Conservation (phyloP, 2,113 vertebrate genomes). For the Mobula birostris region DNA sequence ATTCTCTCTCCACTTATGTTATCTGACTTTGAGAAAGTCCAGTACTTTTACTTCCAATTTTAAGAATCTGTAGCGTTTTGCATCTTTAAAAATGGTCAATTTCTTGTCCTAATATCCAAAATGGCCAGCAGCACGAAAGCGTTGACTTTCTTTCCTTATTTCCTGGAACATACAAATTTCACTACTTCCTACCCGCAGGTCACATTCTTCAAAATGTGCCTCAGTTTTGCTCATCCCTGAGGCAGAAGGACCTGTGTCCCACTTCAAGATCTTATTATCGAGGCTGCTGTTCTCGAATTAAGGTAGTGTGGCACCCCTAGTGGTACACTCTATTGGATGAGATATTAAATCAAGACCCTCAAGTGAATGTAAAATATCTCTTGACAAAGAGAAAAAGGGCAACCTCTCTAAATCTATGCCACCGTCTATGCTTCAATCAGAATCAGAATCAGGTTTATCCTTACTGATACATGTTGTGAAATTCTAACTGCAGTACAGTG, state of each 20-base stretch:
- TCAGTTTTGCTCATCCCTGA: neutral
- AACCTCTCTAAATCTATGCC: too few species aligned
- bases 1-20: too few species aligned
- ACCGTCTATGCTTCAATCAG: neutral
- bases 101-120: neutral
- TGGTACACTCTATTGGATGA: neutral
- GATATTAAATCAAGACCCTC: neutral
- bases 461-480: too few species aligned
- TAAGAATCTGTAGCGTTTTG: too few species aligned
- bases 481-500: too few species aligned
- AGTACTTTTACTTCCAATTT: too few species aligned
- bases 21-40: too few species aligned
- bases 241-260: neutral
- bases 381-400: neutral
- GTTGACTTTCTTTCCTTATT: neutral
- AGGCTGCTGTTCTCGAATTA: neutral
- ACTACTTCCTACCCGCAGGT: neutral
- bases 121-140: neutral
- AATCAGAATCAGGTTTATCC: too few species aligned
- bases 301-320: neutral
- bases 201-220: neutral
- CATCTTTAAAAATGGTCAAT: neutral
- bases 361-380: neutral
- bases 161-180: neutral
- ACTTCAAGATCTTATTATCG: neutral